A percentile compares a stretch with the other conserved stretches of the same genome.
These are phyloP conservation scores for Elgonia sp. DNA, from an alignment of 2,888 invertebrate genomes.

Conservation along the genomic window DNA sequence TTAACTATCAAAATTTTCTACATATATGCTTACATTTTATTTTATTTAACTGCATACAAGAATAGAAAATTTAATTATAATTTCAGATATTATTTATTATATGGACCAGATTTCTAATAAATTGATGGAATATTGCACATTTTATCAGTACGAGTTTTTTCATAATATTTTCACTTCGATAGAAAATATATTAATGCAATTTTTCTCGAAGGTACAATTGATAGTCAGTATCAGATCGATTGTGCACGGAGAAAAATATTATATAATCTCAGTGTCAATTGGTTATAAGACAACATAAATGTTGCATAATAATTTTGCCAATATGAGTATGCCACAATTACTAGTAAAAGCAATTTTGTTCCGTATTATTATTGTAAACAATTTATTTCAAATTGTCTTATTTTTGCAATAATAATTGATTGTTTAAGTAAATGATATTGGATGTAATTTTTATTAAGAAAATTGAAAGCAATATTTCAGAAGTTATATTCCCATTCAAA, in stretches of 20 bases:
- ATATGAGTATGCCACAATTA: not conserved
- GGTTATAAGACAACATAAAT: constrained; percentile 31
- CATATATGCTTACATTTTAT: no score
- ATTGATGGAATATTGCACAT: no score
- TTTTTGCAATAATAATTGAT: no score
- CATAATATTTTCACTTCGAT: not conserved
- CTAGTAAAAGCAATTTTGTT: not conserved
- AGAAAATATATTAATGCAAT: constrained; percentile 22
- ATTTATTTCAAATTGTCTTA: not conserved
- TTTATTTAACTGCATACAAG: no score
- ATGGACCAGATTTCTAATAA: no score
- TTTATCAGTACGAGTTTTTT: not conserved
- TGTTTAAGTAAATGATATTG: no score
- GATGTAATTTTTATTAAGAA: no score
- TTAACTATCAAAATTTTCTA: constrained; percentile 32
- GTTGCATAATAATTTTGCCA: constrained; percentile 29
- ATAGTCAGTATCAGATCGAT: constrained; percentile 48
- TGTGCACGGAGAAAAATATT: constrained; percentile 50
- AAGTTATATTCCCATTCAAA: no score
- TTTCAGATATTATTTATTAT: no score
- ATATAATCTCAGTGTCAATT: constrained; percentile 59
- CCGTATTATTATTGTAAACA: not conserved
- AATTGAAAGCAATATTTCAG: no score
- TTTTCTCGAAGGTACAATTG: constrained; percentile 40
- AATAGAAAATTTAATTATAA: no score